A percentile compares a stretch with the other conserved stretches of the same genome.
Evolutionary conservation across 2,113 vertebrate genomes (phyloP).

Genomic region (Anas platyrhynchos): DNA sequence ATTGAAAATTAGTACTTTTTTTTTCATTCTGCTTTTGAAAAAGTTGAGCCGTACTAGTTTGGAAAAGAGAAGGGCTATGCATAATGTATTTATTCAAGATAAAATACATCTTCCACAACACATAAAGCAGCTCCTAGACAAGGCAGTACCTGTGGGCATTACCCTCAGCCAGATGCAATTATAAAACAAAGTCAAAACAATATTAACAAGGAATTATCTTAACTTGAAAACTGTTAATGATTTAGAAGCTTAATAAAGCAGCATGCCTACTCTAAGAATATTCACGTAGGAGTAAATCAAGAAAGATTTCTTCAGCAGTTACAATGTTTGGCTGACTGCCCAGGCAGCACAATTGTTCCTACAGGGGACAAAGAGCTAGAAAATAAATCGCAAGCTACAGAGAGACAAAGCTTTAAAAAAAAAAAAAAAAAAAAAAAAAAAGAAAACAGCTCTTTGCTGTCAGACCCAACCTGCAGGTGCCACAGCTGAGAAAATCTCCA

Average conservation of each 20-base stretch:
- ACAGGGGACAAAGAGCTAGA: neutral
- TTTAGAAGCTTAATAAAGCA: slow-evolving; percentile 42
- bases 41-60: neutral
- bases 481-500: neutral
- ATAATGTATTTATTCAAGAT: neutral
- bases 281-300: slow-evolving; percentile 43
- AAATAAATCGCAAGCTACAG: neutral
- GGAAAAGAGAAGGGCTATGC: neutral
- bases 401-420: neutral
- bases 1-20: neutral
- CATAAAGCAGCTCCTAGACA: neutral
- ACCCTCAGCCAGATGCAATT: slow-evolving; percentile 16
- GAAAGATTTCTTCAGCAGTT: slow-evolving; percentile 28
- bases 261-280: slow-evolving; percentile 12
- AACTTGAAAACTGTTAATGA: slow-evolving; percentile 36
- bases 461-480: neutral
- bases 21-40: neutral
- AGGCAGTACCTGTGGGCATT: neutral
- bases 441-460: neutral
- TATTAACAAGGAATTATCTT: slow-evolving; percentile 34
- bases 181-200: slow-evolving; percentile 42
- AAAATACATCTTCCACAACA: neutral
- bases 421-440: neutral
- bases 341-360: slow-evolving; percentile 4
- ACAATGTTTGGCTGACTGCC: slow-evolving; percentile 37